These are phyloP conservation scores for Spinus pinus DNA, from an alignment of 2,797 vertebrate genomes.

Conservation along the genomic window DNA sequence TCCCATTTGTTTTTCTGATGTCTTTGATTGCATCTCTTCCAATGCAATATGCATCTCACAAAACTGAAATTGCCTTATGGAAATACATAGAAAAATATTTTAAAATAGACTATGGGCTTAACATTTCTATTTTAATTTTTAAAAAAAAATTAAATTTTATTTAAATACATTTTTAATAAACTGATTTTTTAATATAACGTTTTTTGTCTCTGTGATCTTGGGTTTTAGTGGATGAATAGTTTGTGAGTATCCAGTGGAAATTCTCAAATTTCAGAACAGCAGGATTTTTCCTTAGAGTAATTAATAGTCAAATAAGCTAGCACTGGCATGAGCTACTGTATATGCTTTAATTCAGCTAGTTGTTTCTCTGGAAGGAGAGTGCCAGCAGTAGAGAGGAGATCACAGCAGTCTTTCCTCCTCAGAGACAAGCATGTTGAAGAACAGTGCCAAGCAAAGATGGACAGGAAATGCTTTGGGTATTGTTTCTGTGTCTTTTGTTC, in stretches of 20 bases:
- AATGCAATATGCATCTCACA: not conserved
- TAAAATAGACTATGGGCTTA: not conserved
- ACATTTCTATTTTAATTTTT: not conserved
- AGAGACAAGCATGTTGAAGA: not conserved
- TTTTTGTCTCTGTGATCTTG: not conserved
- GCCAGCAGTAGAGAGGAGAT: not conserved
- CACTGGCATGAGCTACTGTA: not conserved
- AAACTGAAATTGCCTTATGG: not conserved
- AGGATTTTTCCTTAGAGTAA: not conserved
- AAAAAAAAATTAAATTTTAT: fast-evolving
- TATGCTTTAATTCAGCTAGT: not conserved
- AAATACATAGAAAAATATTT: not conserved
- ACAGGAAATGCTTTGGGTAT: not conserved
- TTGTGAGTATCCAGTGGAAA: not conserved
- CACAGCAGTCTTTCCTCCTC: not conserved
- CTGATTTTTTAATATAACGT: fast-evolving
- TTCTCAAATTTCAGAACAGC: not conserved
- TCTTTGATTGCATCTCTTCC: conserved; percentile 8
- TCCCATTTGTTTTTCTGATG: not conserved
- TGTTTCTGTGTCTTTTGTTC: not conserved
- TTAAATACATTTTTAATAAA: not conserved
- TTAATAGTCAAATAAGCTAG: not conserved
- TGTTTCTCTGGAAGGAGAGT: not conserved
- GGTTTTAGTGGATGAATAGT: not conserved
- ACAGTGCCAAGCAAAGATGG: not conserved